These are phyloP conservation scores for Heteractis magnifica DNA, from an alignment of 92 coral and sea anemone genomes.

Conservation along the genomic window DNA sequence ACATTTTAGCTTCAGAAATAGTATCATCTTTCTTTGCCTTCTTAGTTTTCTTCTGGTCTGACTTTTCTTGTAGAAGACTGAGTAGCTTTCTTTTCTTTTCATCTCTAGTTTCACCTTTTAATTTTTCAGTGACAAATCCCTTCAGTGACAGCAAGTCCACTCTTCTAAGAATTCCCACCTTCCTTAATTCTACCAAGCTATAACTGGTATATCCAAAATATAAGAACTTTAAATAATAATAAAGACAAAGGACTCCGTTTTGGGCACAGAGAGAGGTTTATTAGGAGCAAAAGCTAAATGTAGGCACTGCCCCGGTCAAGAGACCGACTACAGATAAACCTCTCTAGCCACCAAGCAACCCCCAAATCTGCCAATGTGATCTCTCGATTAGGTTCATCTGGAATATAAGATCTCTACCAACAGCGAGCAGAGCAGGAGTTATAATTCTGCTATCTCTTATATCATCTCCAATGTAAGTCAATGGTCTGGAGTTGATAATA, in stretches of 20 bases:
- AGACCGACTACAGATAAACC: too few species aligned
- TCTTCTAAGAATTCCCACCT: slow-evolving; percentile 22
- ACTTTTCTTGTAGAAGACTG: slow-evolving; percentile 17
- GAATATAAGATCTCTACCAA: slow-evolving; percentile 33
- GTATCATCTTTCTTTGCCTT: slow-evolving; percentile 4
- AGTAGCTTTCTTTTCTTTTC: slow-evolving; percentile 48
- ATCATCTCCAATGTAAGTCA: slow-evolving; percentile 6
- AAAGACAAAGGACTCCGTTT: too few species aligned
- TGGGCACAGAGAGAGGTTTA: too few species aligned
- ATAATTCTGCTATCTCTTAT: slow-evolving; percentile 25
- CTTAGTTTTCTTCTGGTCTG: slow-evolving; percentile 17
- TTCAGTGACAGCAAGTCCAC: slow-evolving; percentile 30
- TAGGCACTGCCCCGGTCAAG: too few species aligned
- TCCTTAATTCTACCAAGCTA: too few species aligned
- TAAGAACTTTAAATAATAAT: too few species aligned
- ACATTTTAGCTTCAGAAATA: too few species aligned
- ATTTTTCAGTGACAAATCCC: slow-evolving; percentile 38
- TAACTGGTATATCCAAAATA: too few species aligned
- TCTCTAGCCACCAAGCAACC: too few species aligned
- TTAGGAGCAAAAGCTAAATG: too few species aligned
- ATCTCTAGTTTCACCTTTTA: slow-evolving; percentile 36
- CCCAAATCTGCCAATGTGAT: not conserved
- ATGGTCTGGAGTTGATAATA: slow-evolving; percentile 20
- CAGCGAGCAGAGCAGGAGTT: slow-evolving; percentile 44
- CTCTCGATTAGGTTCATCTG: not conserved